A percentile compares a stretch with the other conserved stretches of the same genome.
Evolutionary conservation across 2,888 invertebrate genomes (phyloP).

Genomic region (Achlya flavicornis): DNA sequence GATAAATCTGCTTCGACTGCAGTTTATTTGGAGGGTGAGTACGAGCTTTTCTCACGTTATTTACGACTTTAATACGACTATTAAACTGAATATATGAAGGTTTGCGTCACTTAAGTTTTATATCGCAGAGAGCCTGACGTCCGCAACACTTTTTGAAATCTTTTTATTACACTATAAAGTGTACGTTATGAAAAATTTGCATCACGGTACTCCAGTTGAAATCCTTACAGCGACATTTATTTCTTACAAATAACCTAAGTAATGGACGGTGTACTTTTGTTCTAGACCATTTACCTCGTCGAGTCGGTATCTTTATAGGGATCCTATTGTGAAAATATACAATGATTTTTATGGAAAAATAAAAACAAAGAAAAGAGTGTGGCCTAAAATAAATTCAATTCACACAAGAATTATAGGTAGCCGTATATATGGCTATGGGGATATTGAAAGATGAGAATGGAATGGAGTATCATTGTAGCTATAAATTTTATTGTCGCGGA

Average conservation of each 20-base stretch:
- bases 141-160: slow-evolving; percentile 21
- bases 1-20: slow-evolving; percentile 88
- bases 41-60: slow-evolving; percentile 39
- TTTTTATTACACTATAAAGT: slow-evolving; percentile 3
- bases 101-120: slow-evolving; percentile 25
- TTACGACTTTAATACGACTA: slow-evolving; percentile 37
- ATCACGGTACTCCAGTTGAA: not conserved
- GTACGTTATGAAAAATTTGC: not conserved
- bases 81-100: slow-evolving; percentile 34
- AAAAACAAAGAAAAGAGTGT: slow-evolving; percentile 3
- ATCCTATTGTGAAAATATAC: slow-evolving; percentile 9
- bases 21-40: slow-evolving; percentile 91
- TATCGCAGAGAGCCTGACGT: slow-evolving; percentile 27
- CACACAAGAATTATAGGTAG: slow-evolving; percentile 10
- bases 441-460: slow-evolving; percentile 32
- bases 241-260: slow-evolving; percentile 5
- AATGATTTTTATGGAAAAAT: slow-evolving; percentile 7
- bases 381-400: slow-evolving; percentile 11
- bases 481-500: slow-evolving; percentile 43
- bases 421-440: slow-evolving; percentile 16
- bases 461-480: slow-evolving; percentile 33
- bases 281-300: slow-evolving; percentile 11
- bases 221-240: not conserved
- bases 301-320: slow-evolving; percentile 6
- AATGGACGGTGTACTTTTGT: slow-evolving; percentile 6